Evolutionary conservation across 2,888 invertebrate species (phyloP), one percentile per base, ranked within the genome.

Genomic region (Belgica antarctica): DNA sequence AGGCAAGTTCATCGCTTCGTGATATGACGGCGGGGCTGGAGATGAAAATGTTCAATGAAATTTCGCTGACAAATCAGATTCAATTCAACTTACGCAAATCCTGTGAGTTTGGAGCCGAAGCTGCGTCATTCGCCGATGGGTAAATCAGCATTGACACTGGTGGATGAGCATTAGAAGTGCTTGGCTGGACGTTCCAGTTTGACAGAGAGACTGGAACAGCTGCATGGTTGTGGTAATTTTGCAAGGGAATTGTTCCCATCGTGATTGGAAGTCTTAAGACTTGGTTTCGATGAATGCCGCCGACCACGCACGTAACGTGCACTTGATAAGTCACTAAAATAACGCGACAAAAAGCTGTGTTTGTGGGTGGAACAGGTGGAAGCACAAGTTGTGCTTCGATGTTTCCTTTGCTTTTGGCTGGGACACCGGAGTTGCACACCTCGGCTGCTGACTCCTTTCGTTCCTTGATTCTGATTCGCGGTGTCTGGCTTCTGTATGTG

Each of bases 311-410:
- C n/a, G n/a, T 7, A 2, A 70, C 27, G 12, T 41, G 36, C 22
- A 70, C n/a, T 41, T 41, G 41, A 41, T 70, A 70, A 1, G 24
- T 34, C 1, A 70, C 27, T n/a, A 46, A 24, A 36, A 70, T 19
- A 2, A 70, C 41, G 25, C 36, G 24, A 28, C 70, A 70, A 22
- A 34, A 70, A 15, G 27, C 31, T n/a, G 19, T 15, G 27, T 70
- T 70, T 24, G 70, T 25, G 8, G 70, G 70, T 36, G 70, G 70
- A 17, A 70, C 46, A 4, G 70, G 61, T 17, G 70, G 70, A 41
- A 70, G 34, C 24, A 15, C 17, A 5, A 70, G 17, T 19, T 61
- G 36, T n/a, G 17, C 17, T 36, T n/a, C 25, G 4, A 61, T 19
- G 24, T 17, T 25, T 8, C 22, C 19, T 24, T 41, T 59, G 12